Base-by-base conservation (phyloP, 35 echinoderm and acorn worm genomes). In the Lytechinus pictus region DNA sequence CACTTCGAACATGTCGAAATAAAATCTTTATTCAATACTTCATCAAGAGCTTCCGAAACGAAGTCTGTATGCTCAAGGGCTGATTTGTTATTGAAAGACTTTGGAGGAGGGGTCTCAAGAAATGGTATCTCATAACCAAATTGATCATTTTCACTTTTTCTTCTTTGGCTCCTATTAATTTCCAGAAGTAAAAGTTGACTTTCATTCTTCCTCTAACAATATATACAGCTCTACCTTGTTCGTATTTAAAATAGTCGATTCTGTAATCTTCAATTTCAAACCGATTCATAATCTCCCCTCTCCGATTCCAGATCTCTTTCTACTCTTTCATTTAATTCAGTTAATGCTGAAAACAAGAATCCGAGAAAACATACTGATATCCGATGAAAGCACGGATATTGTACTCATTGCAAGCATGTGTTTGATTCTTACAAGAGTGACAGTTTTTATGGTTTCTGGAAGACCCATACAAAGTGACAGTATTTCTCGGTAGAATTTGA, bases 151-250 rank as follows among this genome's bases (percentile, higher is more conserved):
- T 52, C 9, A 95, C 8, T 1, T 87, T 72, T 54, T 95, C 72
- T 13, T 44, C 9, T 28, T 29, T 27, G 8, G 94, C 72, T 16
- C 72, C 94, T 19, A 95, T 95, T 1, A 10, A 12, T 3, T 10
- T 4, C 94, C 61, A 95, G 87, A 95, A 95, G 27, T 95, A 3
- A 27, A 58, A 0, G 6, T 51, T 52, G 3, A 72, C 71, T 86
- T 86, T 86, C 94, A 95, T 95, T 95, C 94, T 95, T 6, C 79
- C 71, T 9, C 79, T 28, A 5, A 95, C 94, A 5, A 95, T 87
- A 54, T 61, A 60, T 27, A 52, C 27, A 6, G 94, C 9, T 10
- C 3, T 5, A 7, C 94, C 94, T 44, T 94, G 94, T 86, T 95
- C 71, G 54, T 95, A 95, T 86, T 95, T 58, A 24, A 19, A 86